A percentile compares a stretch with the other conserved stretches of the same genome.
Conservation (phyloP, 2,113 vertebrate genomes). For the Sinocyclocheilus grahami region DNA sequence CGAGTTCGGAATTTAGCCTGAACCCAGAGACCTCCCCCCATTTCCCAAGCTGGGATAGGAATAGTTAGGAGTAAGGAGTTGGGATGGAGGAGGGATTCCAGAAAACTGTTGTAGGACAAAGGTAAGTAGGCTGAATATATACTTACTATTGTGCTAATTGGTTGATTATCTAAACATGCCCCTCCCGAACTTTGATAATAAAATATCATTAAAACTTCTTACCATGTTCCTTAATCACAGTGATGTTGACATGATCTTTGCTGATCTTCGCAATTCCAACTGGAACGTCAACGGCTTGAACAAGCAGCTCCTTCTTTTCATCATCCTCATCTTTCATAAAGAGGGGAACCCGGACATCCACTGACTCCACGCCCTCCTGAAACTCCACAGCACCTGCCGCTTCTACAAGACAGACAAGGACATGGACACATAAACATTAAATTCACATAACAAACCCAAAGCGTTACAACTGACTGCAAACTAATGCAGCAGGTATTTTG, state of each 20-base stretch:
- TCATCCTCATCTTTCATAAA: constrained; percentile 95
- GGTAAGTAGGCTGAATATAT: no score
- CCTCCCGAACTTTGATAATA: no score
- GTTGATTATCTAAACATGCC: no score
- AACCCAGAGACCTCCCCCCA: no score
- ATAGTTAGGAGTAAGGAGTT: no score
- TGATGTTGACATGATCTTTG: constrained; percentile 90
- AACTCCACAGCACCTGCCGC: constrained; percentile 91
- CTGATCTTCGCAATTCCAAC: constrained; percentile 84
- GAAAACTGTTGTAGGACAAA: no score
- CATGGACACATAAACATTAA: neutral
- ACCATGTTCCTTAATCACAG: constrained; percentile 95
- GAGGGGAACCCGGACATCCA: constrained; percentile 93
- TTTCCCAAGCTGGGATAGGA: no score
- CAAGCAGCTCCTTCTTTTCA: constrained; percentile 90
- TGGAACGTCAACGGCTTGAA: constrained; percentile 89
- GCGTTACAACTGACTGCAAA: neutral
- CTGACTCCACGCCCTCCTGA: constrained; percentile 88
- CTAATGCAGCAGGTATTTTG: neutral
- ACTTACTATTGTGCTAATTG: no score
- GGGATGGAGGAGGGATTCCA: no score
- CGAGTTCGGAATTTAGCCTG: no score
- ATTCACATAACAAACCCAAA: neutral
- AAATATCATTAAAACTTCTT: constrained; percentile 5
- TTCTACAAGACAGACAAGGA: constrained; percentile 70